These are phyloP conservation scores for Anarsia innoxiella DNA, from an alignment of 2,888 invertebrate species.

Conservation along the genomic window DNA sequence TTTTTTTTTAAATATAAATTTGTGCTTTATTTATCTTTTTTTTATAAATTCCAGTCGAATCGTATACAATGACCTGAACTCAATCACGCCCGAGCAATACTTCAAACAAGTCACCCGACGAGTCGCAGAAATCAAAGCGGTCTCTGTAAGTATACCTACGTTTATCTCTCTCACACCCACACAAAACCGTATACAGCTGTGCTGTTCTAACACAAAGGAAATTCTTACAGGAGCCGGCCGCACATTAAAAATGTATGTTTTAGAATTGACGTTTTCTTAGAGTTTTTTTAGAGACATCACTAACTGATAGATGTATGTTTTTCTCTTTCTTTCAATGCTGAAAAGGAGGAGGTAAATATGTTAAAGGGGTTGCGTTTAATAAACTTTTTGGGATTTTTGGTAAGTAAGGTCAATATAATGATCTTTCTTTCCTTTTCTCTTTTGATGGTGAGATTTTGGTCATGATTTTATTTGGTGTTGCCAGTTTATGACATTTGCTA, in stretches of 20 bases:
- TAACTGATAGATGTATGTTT: constrained; percentile 65
- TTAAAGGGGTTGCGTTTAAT: constrained; percentile 49
- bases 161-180: constrained; percentile 24
- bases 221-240: constrained; percentile 41
- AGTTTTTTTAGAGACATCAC: constrained; percentile 54
- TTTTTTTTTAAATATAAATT: too few species aligned
- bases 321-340: constrained; percentile 67
- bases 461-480: too few species aligned
- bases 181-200: constrained; percentile 21
- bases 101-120: constrained; percentile 93
- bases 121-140: constrained; percentile 92
- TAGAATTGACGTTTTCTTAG: constrained; percentile 27
- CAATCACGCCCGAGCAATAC: constrained; percentile 96
- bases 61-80: constrained; percentile 91
- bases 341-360: constrained; percentile 72
- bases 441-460: constrained; percentile 23
- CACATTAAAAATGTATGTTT: constrained; percentile 43
- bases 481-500: too few species aligned
- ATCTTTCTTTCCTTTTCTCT: constrained; percentile 44
- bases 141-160: constrained; percentile 79
- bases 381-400: constrained; percentile 49
- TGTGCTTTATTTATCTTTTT: too few species aligned
- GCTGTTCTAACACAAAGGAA: constrained; percentile 27
- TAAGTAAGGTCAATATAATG: constrained; percentile 56
- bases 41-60: constrained; percentile 79